Evolutionary conservation across 2,797 vertebrate species (phyloP).

Genomic region (Syndactyla subalaris): DNA sequence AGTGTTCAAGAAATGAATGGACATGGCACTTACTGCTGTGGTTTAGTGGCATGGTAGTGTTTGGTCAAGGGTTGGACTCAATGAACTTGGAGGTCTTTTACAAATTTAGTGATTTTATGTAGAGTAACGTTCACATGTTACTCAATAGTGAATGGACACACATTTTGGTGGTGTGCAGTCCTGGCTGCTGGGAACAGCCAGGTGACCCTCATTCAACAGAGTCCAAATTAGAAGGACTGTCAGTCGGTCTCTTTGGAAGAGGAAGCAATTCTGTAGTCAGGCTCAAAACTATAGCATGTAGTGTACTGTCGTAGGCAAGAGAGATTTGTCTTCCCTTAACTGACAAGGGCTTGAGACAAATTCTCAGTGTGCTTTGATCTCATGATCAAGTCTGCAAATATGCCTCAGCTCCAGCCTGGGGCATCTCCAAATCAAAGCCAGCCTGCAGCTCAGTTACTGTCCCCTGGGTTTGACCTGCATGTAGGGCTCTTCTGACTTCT

Average conservation of each 20-base stretch:
- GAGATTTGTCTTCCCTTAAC: not conserved
- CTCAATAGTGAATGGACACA: not conserved
- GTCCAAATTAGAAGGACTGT: not conserved
- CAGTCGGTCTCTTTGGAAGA: not conserved
- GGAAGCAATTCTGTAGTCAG: not conserved
- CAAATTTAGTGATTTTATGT: not conserved
- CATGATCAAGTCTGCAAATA: not conserved
- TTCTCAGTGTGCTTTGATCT: not conserved
- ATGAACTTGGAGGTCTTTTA: not conserved
- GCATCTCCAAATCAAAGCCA: not conserved
- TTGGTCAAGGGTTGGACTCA: not conserved
- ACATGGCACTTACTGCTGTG: too few species aligned
- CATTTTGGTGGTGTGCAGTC: not conserved
- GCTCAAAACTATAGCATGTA: accelerated
- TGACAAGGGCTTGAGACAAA: not conserved
- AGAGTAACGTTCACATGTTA: accelerated
- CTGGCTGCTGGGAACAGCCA: not conserved
- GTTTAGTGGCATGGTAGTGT: not conserved
- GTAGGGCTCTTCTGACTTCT: not conserved
- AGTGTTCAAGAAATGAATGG: not conserved
- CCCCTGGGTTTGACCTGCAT: not conserved
- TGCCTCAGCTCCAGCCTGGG: not conserved
- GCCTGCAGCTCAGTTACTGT: not conserved
- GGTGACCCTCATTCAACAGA: not conserved
- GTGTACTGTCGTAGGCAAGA: not conserved